Conservation (phyloP, 2,888 invertebrate species). For the Tanaodytes sp. region DNA sequence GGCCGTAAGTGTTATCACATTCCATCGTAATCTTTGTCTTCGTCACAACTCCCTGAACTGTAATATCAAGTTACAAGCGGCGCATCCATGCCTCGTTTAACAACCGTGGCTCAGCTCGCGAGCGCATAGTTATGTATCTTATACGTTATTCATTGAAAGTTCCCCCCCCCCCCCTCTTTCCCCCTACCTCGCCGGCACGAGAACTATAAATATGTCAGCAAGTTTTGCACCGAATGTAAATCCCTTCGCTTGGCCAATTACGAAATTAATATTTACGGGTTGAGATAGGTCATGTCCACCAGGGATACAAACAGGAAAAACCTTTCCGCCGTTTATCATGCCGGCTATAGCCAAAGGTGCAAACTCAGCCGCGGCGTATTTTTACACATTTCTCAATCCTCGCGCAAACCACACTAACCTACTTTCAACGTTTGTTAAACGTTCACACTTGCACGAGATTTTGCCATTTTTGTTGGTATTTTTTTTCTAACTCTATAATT, state of each 20-base stretch:
- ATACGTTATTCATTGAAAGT: constrained; percentile 40
- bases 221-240: constrained; percentile 30
- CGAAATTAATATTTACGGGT: constrained; percentile 38
- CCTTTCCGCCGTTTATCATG: constrained; percentile 18
- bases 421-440: too few species aligned
- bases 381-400: neutral
- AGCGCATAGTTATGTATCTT: constrained; percentile 29
- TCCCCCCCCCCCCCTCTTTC: too few species aligned
- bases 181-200: constrained; percentile 11
- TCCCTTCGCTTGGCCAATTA: constrained; percentile 34
- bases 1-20: constrained; percentile 22
- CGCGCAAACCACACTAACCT: too few species aligned
- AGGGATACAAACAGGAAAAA: constrained; percentile 33
- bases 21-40: constrained; percentile 32
- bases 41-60: constrained; percentile 31
- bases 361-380: neutral
- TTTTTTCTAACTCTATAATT: too few species aligned
- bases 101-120: constrained; percentile 24
- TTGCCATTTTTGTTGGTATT: too few species aligned
- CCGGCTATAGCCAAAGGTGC: neutral
- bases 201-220: constrained; percentile 34
- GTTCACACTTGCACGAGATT: too few species aligned
- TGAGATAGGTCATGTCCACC: constrained; percentile 28
- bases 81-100: constrained; percentile 26
- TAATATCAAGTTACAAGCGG: constrained; percentile 31